Evolutionary conservation across 2,113 vertebrate genomes (phyloP).

Genomic region (Kobus ellipsiprymnus): DNA sequence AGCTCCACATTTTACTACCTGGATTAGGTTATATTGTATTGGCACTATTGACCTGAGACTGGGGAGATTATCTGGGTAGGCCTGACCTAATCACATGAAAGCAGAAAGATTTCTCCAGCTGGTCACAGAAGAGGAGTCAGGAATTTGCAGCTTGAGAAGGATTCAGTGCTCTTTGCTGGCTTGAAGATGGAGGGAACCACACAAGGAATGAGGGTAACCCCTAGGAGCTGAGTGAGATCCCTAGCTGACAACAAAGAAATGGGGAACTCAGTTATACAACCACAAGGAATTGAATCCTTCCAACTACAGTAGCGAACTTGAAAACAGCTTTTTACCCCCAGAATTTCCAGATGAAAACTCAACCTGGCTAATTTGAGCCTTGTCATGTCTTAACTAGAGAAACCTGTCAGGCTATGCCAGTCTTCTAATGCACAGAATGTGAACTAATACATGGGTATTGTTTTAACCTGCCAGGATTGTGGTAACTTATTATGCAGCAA

Average conservation of each 20-base stretch:
- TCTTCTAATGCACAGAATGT: not conserved
- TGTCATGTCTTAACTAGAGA: not conserved
- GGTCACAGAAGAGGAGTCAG: not conserved
- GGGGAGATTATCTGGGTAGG: not conserved
- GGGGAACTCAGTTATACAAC: not conserved
- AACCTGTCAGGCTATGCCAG: not conserved
- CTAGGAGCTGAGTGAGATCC: not conserved
- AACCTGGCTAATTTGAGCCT: not conserved
- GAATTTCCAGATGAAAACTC: not conserved
- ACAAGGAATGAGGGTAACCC: not conserved
- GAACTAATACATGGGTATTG: not conserved
- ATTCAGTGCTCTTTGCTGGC: not conserved
- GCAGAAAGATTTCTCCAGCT: not conserved
- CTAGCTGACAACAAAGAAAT: not conserved
- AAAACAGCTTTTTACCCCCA: not conserved
- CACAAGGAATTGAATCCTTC: slow-evolving; percentile 4
- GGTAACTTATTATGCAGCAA: not conserved
- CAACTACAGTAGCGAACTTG: not conserved
- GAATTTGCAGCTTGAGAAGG: not conserved
- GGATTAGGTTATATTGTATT: not conserved
- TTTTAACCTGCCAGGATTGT: not conserved
- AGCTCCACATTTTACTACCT: not conserved
- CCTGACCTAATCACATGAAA: not conserved
- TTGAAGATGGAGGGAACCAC: not conserved
- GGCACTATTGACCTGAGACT: not conserved